Evolutionary conservation across 2,113 vertebrate species (phyloP).

Genomic region (Nycticebus coucang): DNA sequence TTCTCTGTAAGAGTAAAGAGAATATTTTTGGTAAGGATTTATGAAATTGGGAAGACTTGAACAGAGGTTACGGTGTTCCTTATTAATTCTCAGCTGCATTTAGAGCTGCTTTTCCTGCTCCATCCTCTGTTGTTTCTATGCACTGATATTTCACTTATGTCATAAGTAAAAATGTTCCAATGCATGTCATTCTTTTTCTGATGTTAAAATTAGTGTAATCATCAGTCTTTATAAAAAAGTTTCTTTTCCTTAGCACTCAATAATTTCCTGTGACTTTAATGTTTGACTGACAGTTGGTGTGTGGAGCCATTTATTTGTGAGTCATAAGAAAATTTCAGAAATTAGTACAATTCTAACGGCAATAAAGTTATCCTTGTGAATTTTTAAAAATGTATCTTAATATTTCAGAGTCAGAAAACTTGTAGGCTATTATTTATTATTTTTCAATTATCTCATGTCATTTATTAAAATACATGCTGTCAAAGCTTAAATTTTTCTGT

Average conservation of each 20-base stretch:
- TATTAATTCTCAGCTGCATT: not conserved
- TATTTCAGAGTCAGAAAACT: not conserved
- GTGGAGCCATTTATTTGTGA: conserved; percentile 49
- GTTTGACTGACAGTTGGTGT: conserved; percentile 47
- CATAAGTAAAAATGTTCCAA: conserved; percentile 38
- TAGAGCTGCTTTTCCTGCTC: not conserved
- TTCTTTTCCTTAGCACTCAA: conserved; percentile 24
- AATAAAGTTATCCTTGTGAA: not conserved
- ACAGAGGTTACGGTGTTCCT: not conserved
- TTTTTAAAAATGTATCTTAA: not conserved
- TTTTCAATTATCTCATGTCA: not conserved
- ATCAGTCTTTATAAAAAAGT: conserved; percentile 54
- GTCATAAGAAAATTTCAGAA: conserved; percentile 40
- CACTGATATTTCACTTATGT: conserved; percentile 41
- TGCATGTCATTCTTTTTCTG: conserved; percentile 51
- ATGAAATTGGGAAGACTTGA: not conserved
- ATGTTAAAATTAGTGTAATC: conserved; percentile 70
- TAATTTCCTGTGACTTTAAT: conserved; percentile 66
- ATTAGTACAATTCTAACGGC: conserved; percentile 23
- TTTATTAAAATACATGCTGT: conserved; percentile 6
- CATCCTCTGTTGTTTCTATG: not conserved
- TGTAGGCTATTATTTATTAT: not conserved
- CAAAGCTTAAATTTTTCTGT: not conserved
- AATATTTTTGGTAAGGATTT: not conserved
- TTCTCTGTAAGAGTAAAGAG: not conserved